Conservation (phyloP, 2,113 vertebrate genomes). For the Mormoops blainvillei region DNA sequence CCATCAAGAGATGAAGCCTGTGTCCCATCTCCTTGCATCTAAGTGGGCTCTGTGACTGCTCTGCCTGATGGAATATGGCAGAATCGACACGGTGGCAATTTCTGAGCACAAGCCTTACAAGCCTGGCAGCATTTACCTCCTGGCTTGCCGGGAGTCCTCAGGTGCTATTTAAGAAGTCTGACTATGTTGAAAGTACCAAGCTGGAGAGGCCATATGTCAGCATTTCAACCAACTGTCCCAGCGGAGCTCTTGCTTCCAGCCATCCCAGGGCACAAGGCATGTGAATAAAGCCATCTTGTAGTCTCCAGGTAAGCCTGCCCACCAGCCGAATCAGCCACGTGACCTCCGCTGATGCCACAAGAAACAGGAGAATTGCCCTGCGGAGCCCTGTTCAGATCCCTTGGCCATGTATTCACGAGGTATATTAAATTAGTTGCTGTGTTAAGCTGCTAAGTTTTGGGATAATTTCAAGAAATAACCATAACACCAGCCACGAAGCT, state of each 20-base stretch:
- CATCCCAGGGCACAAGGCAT: neutral
- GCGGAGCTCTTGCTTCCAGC: neutral
- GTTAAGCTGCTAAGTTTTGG: neutral
- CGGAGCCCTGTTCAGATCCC: neutral
- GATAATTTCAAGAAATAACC: slow-evolving; percentile 28
- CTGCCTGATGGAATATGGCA: neutral
- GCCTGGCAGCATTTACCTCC: neutral
- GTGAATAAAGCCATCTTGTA: neutral
- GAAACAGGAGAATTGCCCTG: neutral
- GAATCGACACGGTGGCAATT: neutral
- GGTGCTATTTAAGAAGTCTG: neutral
- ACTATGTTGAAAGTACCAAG: neutral
- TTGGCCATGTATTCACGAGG: neutral
- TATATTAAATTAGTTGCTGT: neutral
- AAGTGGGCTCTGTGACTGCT: neutral
- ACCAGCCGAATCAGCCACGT: neutral
- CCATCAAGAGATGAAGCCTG: neutral
- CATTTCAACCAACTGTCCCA: neutral
- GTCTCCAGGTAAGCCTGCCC: neutral
- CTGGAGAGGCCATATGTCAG: neutral
- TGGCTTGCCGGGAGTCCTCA: neutral
- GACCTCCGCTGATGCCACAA: neutral
- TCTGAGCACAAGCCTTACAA: neutral
- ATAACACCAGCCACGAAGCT: neutral
- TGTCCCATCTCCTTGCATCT: neutral